These are phyloP conservation scores for Plutomurus gul DNA, from an alignment of 1,140 invertebrate genomes.

Conservation along the genomic window DNA sequence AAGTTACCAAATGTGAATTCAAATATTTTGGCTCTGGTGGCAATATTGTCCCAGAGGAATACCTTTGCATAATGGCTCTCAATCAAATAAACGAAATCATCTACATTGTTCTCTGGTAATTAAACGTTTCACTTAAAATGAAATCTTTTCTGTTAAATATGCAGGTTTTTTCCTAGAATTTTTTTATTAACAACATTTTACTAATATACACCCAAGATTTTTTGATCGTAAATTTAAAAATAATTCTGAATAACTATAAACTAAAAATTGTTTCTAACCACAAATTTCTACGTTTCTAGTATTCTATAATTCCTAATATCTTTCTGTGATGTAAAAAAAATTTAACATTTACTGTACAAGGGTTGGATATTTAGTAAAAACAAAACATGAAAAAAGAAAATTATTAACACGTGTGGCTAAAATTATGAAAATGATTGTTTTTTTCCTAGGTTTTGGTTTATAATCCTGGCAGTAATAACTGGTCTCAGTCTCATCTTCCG, in stretches of 20 bases:
- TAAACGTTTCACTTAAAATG: background rate
- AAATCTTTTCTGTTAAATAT: background rate
- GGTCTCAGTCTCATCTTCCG: constrained; percentile 67
- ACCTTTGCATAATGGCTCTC: background rate
- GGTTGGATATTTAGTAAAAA: too few relatives aligned
- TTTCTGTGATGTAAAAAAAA: too few relatives aligned
- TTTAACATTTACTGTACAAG: too few relatives aligned
- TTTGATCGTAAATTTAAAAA: too few relatives aligned
- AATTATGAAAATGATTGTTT: too few relatives aligned
- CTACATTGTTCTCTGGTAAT: constrained; percentile 15
- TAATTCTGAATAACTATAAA: too few relatives aligned
- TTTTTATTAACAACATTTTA: constrained; percentile 69
- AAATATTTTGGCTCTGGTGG: background rate
- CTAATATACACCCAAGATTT: too few relatives aligned
- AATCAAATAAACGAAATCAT: constrained; percentile 8
- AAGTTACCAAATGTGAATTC: background rate
- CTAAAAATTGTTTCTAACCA: too few relatives aligned
- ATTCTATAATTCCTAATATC: too few relatives aligned
- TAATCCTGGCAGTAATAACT: constrained; percentile 68
- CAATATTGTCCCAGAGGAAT: background rate
- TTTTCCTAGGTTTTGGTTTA: constrained; percentile 74
- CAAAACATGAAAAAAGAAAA: too few relatives aligned
- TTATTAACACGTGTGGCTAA: too few relatives aligned
- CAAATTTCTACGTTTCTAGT: too few relatives aligned
- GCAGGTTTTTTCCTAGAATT: background rate